A percentile compares a stretch with the other conserved stretches of the same genome.
These are phyloP conservation scores for Monodelphis domestica DNA, from an alignment of 2,797 vertebrate species.

Conservation along the genomic window DNA sequence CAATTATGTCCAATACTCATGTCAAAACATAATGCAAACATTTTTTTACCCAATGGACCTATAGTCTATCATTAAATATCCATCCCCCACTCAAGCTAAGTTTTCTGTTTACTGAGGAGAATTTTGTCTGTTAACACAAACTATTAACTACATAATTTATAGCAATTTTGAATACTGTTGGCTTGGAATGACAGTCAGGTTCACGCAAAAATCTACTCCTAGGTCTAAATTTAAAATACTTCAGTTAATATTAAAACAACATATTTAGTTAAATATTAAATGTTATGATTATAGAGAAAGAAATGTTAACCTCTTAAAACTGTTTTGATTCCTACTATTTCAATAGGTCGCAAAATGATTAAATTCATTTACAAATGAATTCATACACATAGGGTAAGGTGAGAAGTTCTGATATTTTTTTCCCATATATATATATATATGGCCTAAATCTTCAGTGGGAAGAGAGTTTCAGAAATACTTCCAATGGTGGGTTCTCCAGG, in stretches of 20 bases:
- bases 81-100: background rate
- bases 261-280: no score
- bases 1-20: background rate
- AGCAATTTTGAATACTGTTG: background rate
- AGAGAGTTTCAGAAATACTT: conserved; percentile 10
- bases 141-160: background rate
- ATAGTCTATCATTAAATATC: background rate
- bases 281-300: no score
- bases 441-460: background rate
- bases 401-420: background rate
- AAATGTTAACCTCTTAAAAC: background rate
- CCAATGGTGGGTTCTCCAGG: background rate
- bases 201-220: background rate
- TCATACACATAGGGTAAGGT: background rate
- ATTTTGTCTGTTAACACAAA: background rate
- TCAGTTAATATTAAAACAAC: no score
- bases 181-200: background rate
- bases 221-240: background rate
- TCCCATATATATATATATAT: background rate
- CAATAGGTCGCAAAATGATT: background rate
- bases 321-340: background rate
- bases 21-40: background rate
- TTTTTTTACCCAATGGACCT: background rate
- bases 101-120: background rate
- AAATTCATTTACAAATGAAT: background rate